phyloP scores from a whole-genome alignment of 2,888 invertebrate species.

The Agonopterix arenella region DNA sequence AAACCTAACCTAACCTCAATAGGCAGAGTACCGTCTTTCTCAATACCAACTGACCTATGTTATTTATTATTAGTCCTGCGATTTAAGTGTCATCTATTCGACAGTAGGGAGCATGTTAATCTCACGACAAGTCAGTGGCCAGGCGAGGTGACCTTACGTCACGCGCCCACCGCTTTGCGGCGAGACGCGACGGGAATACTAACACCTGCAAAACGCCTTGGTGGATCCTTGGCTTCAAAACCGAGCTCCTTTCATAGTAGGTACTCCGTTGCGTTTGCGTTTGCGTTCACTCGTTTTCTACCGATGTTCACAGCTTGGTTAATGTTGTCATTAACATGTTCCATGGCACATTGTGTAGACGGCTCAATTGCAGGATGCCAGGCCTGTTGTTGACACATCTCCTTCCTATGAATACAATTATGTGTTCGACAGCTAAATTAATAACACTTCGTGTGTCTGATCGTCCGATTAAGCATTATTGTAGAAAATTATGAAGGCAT shows the following conservation, averaged over 20 bases:
- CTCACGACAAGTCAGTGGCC: conserved; percentile 63
- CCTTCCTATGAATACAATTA: neutral
- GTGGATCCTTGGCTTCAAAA: conserved; percentile 76
- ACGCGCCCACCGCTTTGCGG: conserved; percentile 58
- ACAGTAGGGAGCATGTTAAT: conserved; percentile 45
- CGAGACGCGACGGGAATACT: conserved; percentile 68
- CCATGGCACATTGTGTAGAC: conserved; percentile 5
- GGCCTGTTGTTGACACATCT: conserved; percentile 6
- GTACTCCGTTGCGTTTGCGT: conserved; percentile 52
- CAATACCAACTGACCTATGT: no score
- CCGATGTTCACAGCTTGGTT: conserved; percentile 24
- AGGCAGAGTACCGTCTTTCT: no score
- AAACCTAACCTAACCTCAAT: no score
- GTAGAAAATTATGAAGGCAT: no score
- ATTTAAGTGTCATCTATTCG: neutral
- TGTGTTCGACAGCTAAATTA: no score
- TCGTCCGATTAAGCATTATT: no score
- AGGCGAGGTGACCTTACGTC: conserved; percentile 68
- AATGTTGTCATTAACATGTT: conserved; percentile 12
- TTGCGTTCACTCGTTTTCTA: conserved; percentile 56
- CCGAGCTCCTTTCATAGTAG: conserved; percentile 70
- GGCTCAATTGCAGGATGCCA: conserved; percentile 9
- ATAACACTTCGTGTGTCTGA: no score
- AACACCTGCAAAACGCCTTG: conserved; percentile 69
- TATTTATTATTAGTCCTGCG: no score